These are phyloP conservation scores for Semaprochilodus insignis DNA, from an alignment of 2,797 vertebrate genomes.

Conservation along the genomic window DNA sequence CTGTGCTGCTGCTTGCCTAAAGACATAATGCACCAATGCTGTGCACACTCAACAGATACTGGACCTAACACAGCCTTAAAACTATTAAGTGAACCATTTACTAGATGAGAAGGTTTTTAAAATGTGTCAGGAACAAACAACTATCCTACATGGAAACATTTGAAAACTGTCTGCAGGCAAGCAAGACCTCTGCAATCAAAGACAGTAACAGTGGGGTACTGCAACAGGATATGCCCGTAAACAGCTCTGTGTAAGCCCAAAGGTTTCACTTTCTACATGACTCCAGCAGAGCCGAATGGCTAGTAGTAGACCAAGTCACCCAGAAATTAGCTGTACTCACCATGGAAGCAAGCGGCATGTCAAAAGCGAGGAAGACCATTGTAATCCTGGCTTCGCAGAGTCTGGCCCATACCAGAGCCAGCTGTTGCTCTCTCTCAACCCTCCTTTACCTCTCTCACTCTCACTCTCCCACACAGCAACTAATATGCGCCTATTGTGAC, in stretches of 20 bases:
- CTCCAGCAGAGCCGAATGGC: not conserved
- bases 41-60: constrained; percentile 34
- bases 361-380: constrained; percentile 81
- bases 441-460: constrained; percentile 50
- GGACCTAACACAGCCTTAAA: constrained; percentile 57
- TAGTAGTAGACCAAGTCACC: not conserved
- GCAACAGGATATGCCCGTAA: not conserved
- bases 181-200: not conserved
- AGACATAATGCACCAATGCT: constrained; percentile 29
- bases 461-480: constrained; percentile 48
- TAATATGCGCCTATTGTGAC: constrained; percentile 30
- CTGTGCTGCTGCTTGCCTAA: not conserved
- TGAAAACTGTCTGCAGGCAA: not conserved
- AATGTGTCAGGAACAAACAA: not conserved
- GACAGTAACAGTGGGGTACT: not conserved
- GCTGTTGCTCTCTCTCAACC: constrained; percentile 64
- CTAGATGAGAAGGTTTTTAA: not conserved
- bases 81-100: not conserved
- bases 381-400: constrained; percentile 72
- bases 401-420: constrained; percentile 69
- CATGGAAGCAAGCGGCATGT: constrained; percentile 80
- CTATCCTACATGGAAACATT: not conserved
- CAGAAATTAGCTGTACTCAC: constrained; percentile 70
- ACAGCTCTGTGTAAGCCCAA: not conserved
- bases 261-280: not conserved